Base-by-base conservation (phyloP, 2,113 vertebrate genomes). In the Manacus vitellinus region DNA sequence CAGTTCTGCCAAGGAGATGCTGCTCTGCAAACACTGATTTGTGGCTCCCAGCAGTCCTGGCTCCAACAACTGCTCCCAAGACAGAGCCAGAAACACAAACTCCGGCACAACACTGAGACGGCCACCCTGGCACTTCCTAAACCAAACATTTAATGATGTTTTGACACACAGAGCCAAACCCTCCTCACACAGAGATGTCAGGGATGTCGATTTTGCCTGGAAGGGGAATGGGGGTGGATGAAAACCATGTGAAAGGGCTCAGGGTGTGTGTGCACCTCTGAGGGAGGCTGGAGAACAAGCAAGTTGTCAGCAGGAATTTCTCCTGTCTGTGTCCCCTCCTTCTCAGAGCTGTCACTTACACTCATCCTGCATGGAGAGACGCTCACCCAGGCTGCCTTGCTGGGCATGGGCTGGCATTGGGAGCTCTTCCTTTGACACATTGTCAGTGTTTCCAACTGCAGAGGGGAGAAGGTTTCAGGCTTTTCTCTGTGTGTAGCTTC, bases 91-190 rank as follows among this genome's bases (percentile, higher is more conserved):
- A 24, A 78, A 71, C 0, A 0, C 4, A 1, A 82, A 62, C 68
- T 49, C 52, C 28, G 22, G 52, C 7, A 6, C n/a, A 35, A 23
- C 4, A 33, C 68, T 78, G 85, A 89, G 73, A 35, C 59, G 82
- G 74, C 46, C 5, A 9, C 67, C 43, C 71, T 70, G 59, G 66
- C 74, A 63, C 46, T 81, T 82, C 89, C 68, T 67, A 85, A 89
- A 87, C n/a, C 77, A 89, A 92, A 91, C 88, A 67, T 93, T 89
- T 92, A 71, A 68, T 20, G 55, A 51, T 22, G 11, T 91, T 94
- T 77, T 31, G 59, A 81, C 52, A 61, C 1, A 4, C n/a, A 24
- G 52, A 90, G 85, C 39, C 76, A 92, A 92, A 24, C 54, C 46
- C 49, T 70, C 28, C 78, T 80, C 74, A 83, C 18, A 35, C 63